Evolutionary conservation across 2,797 vertebrate genomes (phyloP).

Genomic region (Crypturellus tataupa): DNA sequence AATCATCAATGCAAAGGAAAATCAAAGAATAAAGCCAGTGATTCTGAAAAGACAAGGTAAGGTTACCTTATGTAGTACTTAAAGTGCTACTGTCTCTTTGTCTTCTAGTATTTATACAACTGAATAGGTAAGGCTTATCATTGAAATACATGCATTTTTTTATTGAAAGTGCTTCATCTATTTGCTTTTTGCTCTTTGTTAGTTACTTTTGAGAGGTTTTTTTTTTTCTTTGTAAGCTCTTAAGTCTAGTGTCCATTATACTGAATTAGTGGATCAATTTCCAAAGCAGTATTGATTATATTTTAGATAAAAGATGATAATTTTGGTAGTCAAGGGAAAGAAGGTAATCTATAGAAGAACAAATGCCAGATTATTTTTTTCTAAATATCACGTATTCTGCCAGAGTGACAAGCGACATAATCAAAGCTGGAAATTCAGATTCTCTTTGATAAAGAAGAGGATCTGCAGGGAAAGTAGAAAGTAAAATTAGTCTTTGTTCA

Average conservation of each 20-base stretch:
- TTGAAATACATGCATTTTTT: not conserved
- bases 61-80: not conserved
- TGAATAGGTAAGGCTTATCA: not conserved
- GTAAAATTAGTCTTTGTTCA: not conserved
- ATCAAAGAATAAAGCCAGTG: conserved; percentile 53
- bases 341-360: not conserved
- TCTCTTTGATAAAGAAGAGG: not conserved
- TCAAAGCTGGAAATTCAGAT: not conserved
- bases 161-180: not conserved
- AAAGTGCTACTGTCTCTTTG: not conserved
- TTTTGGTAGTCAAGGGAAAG: not conserved
- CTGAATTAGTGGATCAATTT: not conserved
- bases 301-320: not conserved
- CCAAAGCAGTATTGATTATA: not conserved
- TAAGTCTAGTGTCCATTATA: not conserved
- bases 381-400: not conserved
- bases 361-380: not conserved
- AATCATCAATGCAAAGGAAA: conserved; percentile 71
- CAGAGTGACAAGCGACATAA: not conserved
- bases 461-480: not conserved
- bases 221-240: too few species aligned
- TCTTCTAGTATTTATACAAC: not conserved
- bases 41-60: conserved; percentile 73
- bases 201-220: not conserved
- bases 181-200: not conserved